Base-by-base conservation (phyloP, 2,797 vertebrate genomes). In the Oreortyx pictus region DNA sequence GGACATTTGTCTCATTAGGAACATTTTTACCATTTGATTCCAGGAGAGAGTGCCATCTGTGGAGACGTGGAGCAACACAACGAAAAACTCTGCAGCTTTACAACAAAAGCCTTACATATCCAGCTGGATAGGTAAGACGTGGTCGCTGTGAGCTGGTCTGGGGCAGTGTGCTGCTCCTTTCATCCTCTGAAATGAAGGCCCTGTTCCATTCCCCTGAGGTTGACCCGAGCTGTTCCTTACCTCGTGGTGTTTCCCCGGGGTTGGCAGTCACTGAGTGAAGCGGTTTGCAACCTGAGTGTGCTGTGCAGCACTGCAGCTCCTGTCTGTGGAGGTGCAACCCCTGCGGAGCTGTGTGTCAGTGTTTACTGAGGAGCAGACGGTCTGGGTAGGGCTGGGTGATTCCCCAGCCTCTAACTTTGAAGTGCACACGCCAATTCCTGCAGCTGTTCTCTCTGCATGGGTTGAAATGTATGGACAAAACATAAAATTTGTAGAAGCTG, bases 61-160 rank as follows among this genome's bases (percentile, higher is more conserved):
- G 98, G 98, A 88, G 98, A 98, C 27, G 88, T 98, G 14, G 98
- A 97, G 70, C 98, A 98, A 64, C 98, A 98, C 85, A 98, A 98
- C 76, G 98, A 99, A 95, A 98, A 98, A 62, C 97, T 99, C 75
- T 98, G 98, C 96, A 99, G 92, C 93, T 99, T 99, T 93, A 98
- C 99, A 20, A 99, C 99, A 96, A 99, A 99, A 96, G 99, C 99
- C 61, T 97, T 99, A 65, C 98, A 99, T 93, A 99, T 99, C 96
- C 99, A 99, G 56, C 97, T 99, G 97, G 99, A 99, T 97, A 99
- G 99, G 99, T 99, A 96, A 97, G 95, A 74, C 10, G 16, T 44
- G 11, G 31, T 33, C 50, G 15, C 9, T 6, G 44, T 3, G 82
- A 72, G 70, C 88, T n/a, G 46, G 16, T 14, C 15, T 10, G 65